Base-by-base conservation (phyloP, 2,888 invertebrate species). In the Ischnus inquisitorius region DNA sequence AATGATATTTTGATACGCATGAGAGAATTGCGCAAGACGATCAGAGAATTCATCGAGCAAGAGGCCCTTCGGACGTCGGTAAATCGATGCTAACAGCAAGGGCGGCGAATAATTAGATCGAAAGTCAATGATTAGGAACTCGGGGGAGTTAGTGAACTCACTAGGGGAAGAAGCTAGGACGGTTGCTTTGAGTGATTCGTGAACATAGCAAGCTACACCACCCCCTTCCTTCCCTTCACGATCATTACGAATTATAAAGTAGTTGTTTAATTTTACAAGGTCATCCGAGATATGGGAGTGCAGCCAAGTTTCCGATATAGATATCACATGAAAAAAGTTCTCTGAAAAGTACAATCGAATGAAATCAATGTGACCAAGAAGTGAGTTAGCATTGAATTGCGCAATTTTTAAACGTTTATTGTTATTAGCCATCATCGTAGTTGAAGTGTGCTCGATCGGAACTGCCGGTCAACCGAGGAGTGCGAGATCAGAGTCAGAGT, bases 31-130 rank as follows among this genome's bases (percentile, higher is more conserved):
- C 0, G 16, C 14, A 16, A 54, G 22, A 3, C 12, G 19, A 1
- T 34, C 3, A 0, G n/a, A 19, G 3, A 69, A 39, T 3, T 39
- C 54, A 0, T 5, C 19, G 3, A 69, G 16, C 3, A 68, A 28
- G 10, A 4, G 16, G 1, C 69, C 69, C 34, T 69, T 51, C 2
- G 51, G 71, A 5, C 71, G 12, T 0, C 57, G 54, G 43, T 72
- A 60, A 0, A 72, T 60, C 1, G 16, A 12, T 2, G 41, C 14
- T n/a, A 72, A n/a, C 1, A 60, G n/a, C 1, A 41, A 8, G 0
- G 43, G 22, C 67, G 2, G n/a, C n/a, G n/a, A n/a, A n/a, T n/a
- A n/a, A n/a, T n/a, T n/a, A n/a, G n/a, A n/a, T n/a, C n/a, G n/a
- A n/a, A n/a, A n/a, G n/a, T n/a, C n/a, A n/a, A n/a, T n/a, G n/a